Base-by-base conservation (phyloP, 2,888 invertebrate species). In the Gymnosoma rotundatum region DNA sequence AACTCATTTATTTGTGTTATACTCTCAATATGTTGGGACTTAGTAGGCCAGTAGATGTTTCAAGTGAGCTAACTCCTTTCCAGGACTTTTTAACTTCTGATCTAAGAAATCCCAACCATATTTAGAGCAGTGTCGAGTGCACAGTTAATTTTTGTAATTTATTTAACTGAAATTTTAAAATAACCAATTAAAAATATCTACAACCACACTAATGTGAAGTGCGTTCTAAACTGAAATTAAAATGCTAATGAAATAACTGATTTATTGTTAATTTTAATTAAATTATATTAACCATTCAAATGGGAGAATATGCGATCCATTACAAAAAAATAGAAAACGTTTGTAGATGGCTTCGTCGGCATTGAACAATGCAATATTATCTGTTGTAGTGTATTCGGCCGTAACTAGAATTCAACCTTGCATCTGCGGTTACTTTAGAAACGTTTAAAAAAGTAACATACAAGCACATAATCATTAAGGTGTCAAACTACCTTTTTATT, bases 41-140 rank as follows among this genome's bases (percentile, higher is more conserved):
- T 92, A 91, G 91, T 92, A 92, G 92, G 92, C 92, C 92, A 92
- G 92, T 92, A 92, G 92, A 90, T 86, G 16, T 48, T 74, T 50
- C 20, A 5, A 48, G 14, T 74, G 16, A 20, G 2, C 9, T 21
- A n/a, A 60, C 54, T 61, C 66, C n/a, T 60, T 0, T 25, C 75
- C 61, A 67, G 66, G 73, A 83, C 84, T 86, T 88, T 87, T 88
- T 89, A 90, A 91, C 92, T 92, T 90, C 92, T 92, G 92, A 91
- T 92, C 92, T 92, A 92, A 91, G 91, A 92, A 92, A 92, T 92
- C 92, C 92, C 92, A 91, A 90, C 91, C 89, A 91, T 89, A 91
- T 90, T 90, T 88, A 87, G 88, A 87, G 89, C 88, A 90, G 87
- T 48, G 16, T 25, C 6, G 9, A 2, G n/a, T 48, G 45, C 16